Base-by-base conservation (phyloP, 2,113 vertebrate species). In the Heloderma charlesbogerti region DNA sequence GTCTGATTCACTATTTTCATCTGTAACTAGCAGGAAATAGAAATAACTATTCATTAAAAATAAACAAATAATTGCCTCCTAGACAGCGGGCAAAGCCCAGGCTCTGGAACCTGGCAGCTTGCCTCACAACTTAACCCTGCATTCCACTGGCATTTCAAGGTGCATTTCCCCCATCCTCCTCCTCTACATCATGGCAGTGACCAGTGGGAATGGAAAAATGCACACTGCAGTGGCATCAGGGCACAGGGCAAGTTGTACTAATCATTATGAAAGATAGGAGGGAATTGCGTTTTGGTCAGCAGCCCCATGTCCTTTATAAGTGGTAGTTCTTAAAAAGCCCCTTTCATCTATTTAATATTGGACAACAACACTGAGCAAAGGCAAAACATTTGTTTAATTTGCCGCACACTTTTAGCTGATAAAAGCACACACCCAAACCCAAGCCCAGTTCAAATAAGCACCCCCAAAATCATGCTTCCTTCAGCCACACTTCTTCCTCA, bases 1-100 rank as follows among this genome's bases (percentile, higher is more conserved):
- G 95, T 99, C 99, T 0, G 99, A 99, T 95, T 99, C 99, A 43
- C 99, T 99, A 97, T 99, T 99, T 94, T 99, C 99, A 86, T 99
- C 99, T 40, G 98, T 99, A 96, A 99, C 98, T 99, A 88, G 57
- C 88, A 4, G 45, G 89, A 89, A 92, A 69, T 3, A 91, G 89
- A 90, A 75, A 79, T 40, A 43, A 91, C 92, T 2, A 4, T 90
- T 81, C 16, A 40, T 85, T 86, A 25, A 20, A 29, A 0, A 45
- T 71, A 4, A 22, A 63, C 10, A 3, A 37, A 54, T 10, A 27
- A 69, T 37, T 54, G 60, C 43, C 45, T 69, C 27, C 43, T 71
- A 16, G 37, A 51, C 5, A 88, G 77, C 87, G 81, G 60, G 34
- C 20, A 82, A 89, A 57, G 71, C n/a, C 34, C 66, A 57, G 67